These are phyloP conservation scores for Lamellibrachia luymesi DNA, from an alignment of 1,140 invertebrate genomes.

Conservation along the genomic window DNA sequence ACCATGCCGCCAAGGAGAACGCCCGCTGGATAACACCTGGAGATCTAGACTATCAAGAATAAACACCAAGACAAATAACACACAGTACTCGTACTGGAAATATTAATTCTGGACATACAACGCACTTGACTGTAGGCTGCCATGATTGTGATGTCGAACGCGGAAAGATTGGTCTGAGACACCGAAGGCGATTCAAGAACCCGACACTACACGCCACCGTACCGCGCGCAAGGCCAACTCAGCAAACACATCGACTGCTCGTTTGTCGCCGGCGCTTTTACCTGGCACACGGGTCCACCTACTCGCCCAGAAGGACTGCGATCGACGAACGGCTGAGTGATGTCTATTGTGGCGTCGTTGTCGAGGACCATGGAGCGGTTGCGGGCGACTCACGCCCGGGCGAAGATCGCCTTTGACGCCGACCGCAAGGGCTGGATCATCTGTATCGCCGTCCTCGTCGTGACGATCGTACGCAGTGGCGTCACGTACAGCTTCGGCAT, in stretches of 20 bases:
- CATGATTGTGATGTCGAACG: not conserved
- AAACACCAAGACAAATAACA: not conserved
- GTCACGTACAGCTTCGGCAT: constrained; percentile 34
- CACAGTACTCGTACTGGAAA: not conserved
- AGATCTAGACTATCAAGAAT: not conserved
- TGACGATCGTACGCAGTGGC: constrained; percentile 30
- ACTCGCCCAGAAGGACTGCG: not conserved
- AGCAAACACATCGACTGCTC: not conserved
- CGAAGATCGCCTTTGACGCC: constrained; percentile 8
- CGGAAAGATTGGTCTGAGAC: not conserved
- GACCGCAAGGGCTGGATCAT: constrained; percentile 31
- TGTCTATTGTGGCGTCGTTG: constrained; percentile 9
- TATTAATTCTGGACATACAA: not conserved
- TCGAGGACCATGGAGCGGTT: not conserved
- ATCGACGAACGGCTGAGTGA: not conserved
- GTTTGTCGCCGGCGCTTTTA: not conserved
- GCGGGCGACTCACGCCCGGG: not conserved
- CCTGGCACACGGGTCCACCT: not conserved
- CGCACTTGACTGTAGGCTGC: no score
- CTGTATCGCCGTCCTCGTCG: constrained; percentile 29
- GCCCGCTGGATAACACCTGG: not conserved
- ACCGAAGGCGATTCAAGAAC: not conserved
- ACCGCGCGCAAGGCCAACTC: not conserved
- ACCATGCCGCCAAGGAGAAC: not conserved
- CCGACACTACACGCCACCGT: not conserved